Base-by-base conservation (phyloP, 2,113 vertebrate genomes). In the Ibidorhyncha struthersii region DNA sequence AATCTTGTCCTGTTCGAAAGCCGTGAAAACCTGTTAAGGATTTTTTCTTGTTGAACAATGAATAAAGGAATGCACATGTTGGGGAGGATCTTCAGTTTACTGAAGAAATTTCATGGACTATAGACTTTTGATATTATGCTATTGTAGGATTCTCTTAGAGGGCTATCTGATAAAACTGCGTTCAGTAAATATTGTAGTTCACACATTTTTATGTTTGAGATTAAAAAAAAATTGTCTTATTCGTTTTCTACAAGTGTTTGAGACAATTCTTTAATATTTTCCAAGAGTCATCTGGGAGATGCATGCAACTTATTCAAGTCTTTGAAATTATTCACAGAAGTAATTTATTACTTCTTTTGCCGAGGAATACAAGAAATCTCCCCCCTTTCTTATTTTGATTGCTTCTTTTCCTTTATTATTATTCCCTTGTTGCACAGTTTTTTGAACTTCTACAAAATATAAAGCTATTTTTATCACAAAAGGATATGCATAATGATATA, bases 391-490 rank as follows among this genome's bases (percentile, higher is more conserved):
- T 70, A 72, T 95, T 96, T 96, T 97, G 95, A 97, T 97, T 98
- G 86, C 86, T 92, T 97, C 78, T 95, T 96, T 97, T 95, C 70
- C 61, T 97, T 93, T 94, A 78, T 96, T 96, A 96, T 95, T 97
- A 96, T 95, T 97, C 74, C 91, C 94, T 36, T 77, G 47, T 95
- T 97, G 87, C 43, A 91, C 25, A 96, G 69, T 85, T 95, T 97
- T 98, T 97, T 88, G 73, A 97, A 76, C 53, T 95, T 43, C 89
- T 95, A 86, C 4, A 10, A 96, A 97, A 96, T 96, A 89, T 76
- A 92, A 95, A 86, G 59, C 78, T 98, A 97, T 97, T 98, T 98
- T 97, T 97, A 97, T 96, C 94, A 98, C 81, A 97, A 92, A 97
- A 96, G 80, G 90, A 92, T 97, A 95, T 95, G 47, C 89, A 96